Conservation (phyloP, 2,113 vertebrate species). For the Sinocyclocheilus grahami region DNA sequence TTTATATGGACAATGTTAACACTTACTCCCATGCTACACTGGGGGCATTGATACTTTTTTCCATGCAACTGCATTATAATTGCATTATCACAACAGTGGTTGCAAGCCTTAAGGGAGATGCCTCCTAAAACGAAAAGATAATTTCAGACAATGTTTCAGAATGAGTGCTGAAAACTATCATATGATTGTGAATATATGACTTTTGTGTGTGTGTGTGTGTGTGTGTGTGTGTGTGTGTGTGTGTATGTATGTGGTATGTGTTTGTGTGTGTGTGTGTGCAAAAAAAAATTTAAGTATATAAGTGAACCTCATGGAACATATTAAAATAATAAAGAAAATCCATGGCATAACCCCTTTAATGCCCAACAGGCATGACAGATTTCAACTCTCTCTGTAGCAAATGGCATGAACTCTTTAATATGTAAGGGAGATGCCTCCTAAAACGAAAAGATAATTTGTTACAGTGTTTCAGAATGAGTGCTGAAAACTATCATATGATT, state of each 20-base stretch:
- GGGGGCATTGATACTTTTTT: neutral
- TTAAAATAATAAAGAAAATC: neutral
- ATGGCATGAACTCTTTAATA: slow-evolving; percentile 14
- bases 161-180: neutral
- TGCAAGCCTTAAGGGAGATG: neutral
- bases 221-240: too few relatives aligned
- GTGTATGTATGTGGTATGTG: neutral
- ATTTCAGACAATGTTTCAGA: neutral
- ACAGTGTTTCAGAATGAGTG: too few relatives aligned
- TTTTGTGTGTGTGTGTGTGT: too few relatives aligned
- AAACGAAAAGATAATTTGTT: too few relatives aligned
- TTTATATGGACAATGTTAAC: neutral
- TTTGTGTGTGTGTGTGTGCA: too few relatives aligned
- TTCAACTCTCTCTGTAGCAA: neutral
- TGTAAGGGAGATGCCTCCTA: too few relatives aligned
- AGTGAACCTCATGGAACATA: neutral
- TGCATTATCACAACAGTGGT: neutral
- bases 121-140: neutral
- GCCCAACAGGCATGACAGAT: neutral
- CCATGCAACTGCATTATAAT: neutral
- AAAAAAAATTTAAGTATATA: neutral
- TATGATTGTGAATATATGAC: neutral
- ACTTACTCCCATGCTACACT: neutral
- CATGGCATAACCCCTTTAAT: neutral
- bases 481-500: too few relatives aligned